These are phyloP conservation scores for Chiloscyllium punctatum DNA, from an alignment of 2,797 vertebrate species.

Conservation along the genomic window DNA sequence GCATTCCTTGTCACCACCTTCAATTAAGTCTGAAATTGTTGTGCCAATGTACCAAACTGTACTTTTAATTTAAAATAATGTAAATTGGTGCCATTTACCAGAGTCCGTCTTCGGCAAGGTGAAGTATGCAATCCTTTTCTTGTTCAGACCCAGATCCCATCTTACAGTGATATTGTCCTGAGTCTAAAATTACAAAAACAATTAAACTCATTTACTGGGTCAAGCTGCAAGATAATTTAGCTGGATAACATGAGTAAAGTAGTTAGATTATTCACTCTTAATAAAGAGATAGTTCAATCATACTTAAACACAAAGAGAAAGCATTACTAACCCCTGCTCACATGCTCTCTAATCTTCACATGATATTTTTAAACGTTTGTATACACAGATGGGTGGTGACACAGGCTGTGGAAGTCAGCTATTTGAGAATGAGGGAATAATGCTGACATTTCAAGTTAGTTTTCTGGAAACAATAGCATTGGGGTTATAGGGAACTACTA, in stretches of 20 bases:
- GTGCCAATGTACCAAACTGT: background rate
- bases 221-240: background rate
- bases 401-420: background rate
- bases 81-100: slow-evolving; percentile 55
- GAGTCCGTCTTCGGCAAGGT: slow-evolving; percentile 98
- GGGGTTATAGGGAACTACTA: background rate
- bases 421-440: background rate
- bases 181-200: slow-evolving; percentile 61
- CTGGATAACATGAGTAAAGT: background rate
- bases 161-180: slow-evolving; percentile 99
- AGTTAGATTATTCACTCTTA: background rate
- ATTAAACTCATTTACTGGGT: background rate
- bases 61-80: no score
- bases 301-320: background rate
- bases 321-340: background rate
- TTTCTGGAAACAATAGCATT: background rate
- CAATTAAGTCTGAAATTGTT: background rate
- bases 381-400: background rate
- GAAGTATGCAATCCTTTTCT: slow-evolving; percentile 99
- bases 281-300: background rate
- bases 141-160: slow-evolving; percentile 98
- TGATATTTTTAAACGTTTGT: background rate
- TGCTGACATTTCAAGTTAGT: no score
- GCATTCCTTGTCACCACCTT: background rate
- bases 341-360: background rate